phyloP scores from a whole-genome alignment of 2,888 invertebrate genomes.

The Tipula helvola region DNA sequence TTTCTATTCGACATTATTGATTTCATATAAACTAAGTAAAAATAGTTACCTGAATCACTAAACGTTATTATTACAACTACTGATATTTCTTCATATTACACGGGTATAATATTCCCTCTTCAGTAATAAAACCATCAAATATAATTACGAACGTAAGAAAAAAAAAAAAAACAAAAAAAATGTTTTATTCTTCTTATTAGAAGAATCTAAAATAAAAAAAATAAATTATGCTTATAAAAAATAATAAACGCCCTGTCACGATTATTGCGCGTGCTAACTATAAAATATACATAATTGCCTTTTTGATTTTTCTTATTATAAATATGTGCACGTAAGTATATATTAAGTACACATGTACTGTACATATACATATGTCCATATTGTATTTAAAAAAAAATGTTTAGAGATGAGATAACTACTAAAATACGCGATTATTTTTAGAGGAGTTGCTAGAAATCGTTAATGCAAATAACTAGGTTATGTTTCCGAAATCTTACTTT shows the following conservation, averaged over 20 bases:
- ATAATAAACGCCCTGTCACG: not conserved
- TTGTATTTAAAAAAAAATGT: not conserved
- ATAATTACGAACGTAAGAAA: not conserved
- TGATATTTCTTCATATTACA: not conserved
- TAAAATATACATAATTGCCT: constrained; percentile 4
- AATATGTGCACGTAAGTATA: not conserved
- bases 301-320: not conserved
- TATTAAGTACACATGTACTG: not conserved
- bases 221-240: not conserved
- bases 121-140: not conserved
- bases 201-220: not conserved
- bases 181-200: not conserved
- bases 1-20: too few relatives aligned
- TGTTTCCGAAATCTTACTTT: not conserved
- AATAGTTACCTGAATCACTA: not conserved
- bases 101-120: not conserved
- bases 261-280: constrained; percentile 4
- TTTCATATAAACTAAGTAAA: not conserved
- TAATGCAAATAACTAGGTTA: not conserved
- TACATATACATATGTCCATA: not conserved
- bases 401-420: not conserved
- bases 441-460: not conserved
- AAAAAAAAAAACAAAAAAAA: not conserved
- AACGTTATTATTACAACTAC: not conserved
- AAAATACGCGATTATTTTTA: not conserved